Conservation (phyloP, 2,113 vertebrate genomes). For the Tupaia chinensis region DNA sequence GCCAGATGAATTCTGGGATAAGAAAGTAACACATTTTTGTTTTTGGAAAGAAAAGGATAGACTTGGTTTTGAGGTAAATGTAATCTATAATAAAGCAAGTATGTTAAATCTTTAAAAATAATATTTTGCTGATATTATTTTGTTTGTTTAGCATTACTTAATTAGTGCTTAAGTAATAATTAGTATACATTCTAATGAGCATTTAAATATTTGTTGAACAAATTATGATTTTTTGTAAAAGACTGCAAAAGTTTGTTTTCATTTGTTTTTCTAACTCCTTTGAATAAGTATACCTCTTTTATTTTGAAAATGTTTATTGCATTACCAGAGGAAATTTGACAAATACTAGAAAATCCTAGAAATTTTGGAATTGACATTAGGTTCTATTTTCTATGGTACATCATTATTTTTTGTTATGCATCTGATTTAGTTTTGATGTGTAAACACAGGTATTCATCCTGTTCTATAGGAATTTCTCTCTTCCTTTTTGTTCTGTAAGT, state of each 20-base stretch:
- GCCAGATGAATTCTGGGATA: constrained; percentile 99
- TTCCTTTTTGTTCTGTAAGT: background rate
- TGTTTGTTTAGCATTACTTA: background rate
- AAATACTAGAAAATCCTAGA: background rate
- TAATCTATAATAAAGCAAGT: constrained; percentile 53
- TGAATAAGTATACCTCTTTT: constrained; percentile 26
- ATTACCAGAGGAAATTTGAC: background rate
- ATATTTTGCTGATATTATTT: background rate
- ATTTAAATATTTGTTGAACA: background rate
- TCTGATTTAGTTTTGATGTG: constrained; percentile 22
- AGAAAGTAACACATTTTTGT: constrained; percentile 99
- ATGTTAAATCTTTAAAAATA: constrained; percentile 39
- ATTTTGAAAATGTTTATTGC: background rate
- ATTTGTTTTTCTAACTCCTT: constrained; percentile 25
- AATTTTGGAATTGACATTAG: background rate
- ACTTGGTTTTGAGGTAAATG: constrained; percentile 97
- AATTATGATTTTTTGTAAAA: constrained; percentile 20
- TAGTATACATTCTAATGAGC: background rate
- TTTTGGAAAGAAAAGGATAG: constrained; percentile 99
- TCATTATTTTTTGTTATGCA: background rate
- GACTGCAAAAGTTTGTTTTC: background rate
- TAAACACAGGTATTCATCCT: background rate
- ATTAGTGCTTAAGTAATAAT: background rate
- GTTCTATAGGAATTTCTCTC: background rate
- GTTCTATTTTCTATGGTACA: background rate